A percentile compares a stretch with the other conserved stretches of the same genome.
Conservation (phyloP, 1,140 invertebrate species). For the Schlechtendalia chinensis region DNA sequence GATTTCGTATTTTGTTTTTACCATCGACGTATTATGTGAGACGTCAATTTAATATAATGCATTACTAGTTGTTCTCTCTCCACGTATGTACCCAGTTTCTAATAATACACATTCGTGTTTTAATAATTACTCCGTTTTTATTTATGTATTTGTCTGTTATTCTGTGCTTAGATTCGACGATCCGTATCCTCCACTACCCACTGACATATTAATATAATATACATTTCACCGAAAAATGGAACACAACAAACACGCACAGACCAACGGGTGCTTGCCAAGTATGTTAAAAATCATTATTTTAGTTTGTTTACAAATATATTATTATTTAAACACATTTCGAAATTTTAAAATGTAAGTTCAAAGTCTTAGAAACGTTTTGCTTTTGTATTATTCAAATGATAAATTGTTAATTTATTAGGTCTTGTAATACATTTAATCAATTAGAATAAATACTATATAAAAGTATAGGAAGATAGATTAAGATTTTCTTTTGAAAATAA, state of each 20-base stretch:
- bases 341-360: too few relatives aligned
- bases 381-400: too few relatives aligned
- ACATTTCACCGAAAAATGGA: conserved; percentile 11
- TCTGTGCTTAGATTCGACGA: not conserved
- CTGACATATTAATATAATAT: not conserved
- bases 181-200: not conserved
- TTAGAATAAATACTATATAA: too few relatives aligned
- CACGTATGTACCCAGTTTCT: not conserved
- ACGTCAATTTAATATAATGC: not conserved
- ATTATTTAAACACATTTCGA: too few relatives aligned
- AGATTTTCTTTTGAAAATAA: too few relatives aligned
- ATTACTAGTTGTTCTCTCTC: too few relatives aligned
- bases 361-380: too few relatives aligned
- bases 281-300: not conserved
- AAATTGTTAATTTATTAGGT: too few relatives aligned
- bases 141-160: not conserved
- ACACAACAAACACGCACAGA: not conserved
- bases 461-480: too few relatives aligned
- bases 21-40: not conserved
- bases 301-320: too few relatives aligned
- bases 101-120: too few relatives aligned
- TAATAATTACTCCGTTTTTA: not conserved
- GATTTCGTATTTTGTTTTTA: not conserved
- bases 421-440: too few relatives aligned
- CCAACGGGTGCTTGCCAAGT: conserved; percentile 31